A percentile compares a stretch with the other conserved stretches of the same genome.
Conservation (phyloP, 2,797 vertebrate genomes). For the Gouania willdenowi region DNA sequence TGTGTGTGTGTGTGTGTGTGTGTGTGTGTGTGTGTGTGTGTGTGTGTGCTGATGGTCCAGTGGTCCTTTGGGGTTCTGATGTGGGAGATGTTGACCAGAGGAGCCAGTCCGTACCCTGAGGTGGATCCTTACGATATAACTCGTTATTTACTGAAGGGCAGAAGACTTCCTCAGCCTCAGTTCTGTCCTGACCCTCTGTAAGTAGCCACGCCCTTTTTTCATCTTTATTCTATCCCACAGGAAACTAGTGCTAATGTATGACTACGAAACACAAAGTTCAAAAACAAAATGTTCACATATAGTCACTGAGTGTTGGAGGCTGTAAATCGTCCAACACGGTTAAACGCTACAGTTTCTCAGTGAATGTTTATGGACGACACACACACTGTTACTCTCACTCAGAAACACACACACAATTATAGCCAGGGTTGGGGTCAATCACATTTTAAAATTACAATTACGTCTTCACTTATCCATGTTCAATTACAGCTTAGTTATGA, state of each 20-base stretch:
- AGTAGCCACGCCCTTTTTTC: constrained; percentile 62
- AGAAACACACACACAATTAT: neutral
- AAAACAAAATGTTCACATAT: constrained; percentile 21
- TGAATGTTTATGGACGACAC: constrained; percentile 51
- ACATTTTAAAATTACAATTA: too few relatives aligned
- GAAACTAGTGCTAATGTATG: too few relatives aligned
- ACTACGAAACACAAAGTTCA: constrained; percentile 23
- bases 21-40: neutral
- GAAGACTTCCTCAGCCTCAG: constrained; percentile 89
- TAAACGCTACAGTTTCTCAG: constrained; percentile 28
- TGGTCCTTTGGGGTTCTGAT: constrained; percentile 97
- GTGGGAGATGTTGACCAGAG: constrained; percentile 97
- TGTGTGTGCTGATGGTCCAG: constrained; percentile 62
- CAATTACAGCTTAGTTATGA: too few relatives aligned
- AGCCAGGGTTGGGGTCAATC: too few relatives aligned
- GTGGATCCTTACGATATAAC: constrained; percentile 94
- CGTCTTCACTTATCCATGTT: too few relatives aligned
- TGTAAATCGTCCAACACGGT: constrained; percentile 35
- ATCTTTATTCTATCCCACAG: too few relatives aligned
- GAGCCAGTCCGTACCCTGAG: constrained; percentile 88
- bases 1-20: too few relatives aligned
- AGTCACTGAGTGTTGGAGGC: constrained; percentile 26
- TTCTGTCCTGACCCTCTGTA: constrained; percentile 90
- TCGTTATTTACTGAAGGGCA: constrained; percentile 83
- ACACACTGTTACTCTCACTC: neutral